Base-by-base conservation (phyloP, 1,140 invertebrate species). In the Chrysopa pallens region DNA sequence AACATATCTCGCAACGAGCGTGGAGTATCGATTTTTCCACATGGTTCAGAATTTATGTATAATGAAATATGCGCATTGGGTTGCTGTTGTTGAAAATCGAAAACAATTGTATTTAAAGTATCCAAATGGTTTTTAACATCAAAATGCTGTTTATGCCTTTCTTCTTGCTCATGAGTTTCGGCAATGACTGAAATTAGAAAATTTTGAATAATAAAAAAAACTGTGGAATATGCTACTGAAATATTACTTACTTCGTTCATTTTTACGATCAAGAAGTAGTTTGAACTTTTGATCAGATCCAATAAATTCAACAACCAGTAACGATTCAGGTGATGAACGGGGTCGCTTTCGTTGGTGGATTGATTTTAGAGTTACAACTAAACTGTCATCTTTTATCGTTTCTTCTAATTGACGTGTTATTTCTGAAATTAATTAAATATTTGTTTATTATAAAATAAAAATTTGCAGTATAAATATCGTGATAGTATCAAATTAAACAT, bases 251-350 rank as follows among this genome's bases (percentile, higher is more conserved):
- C 80, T 69, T 62, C 68, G 60, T 54, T 76, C 75, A 5, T 66
- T 59, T 38, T 64, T 64, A 49, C 76, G 61, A 53, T 84, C 78
- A 37, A 82, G 53, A 46, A 76, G 66, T 36, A 83, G 58, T 12
- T 69, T 61, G 51, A 81, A 73, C 53, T 77, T 76, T 17, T 76
- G 67, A 48, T 73, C 67, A 6, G 69, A 54, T 40, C 66, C 64
- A 5, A 67, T 66, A 52, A 78, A 78, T 46, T 77, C 75, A 2
- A 78, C 64, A 14, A 72, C 69, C 27, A 81, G 65, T 1, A 84
- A 57, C 1, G 73, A 76, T 47, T 81, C 76, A 28, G 69, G 55
- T 1, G 59, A 57, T 15, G 58, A 60, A 36, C 62, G 59, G 15
- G 61, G 52, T 42, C 70, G 69, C 45, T 67, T 71, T 29, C 63